These are phyloP conservation scores for Neogale vison DNA, from an alignment of 2,113 vertebrate species.

Conservation along the genomic window DNA sequence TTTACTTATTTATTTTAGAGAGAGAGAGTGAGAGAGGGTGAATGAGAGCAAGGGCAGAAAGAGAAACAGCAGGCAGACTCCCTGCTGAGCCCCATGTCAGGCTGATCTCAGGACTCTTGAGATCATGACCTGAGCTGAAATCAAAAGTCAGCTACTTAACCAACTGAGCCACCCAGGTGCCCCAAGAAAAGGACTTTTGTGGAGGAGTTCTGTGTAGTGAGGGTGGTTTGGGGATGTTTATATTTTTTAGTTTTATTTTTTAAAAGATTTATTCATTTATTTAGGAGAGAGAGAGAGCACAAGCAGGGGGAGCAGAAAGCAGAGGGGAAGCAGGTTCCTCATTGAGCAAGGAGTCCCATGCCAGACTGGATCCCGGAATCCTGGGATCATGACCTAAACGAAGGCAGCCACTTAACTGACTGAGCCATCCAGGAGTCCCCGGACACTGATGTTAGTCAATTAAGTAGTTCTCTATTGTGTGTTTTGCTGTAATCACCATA, in stretches of 20 bases:
- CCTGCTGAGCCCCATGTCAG: not conserved
- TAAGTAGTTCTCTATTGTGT: conserved; percentile 1
- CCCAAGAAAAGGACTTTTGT: not conserved
- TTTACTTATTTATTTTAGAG: not conserved
- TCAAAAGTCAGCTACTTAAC: not conserved
- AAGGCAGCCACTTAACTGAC: too few species aligned
- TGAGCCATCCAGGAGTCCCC: too few species aligned
- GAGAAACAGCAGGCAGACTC: not conserved
- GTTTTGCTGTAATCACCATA: not conserved
- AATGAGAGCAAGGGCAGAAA: not conserved
- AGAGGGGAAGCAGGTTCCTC: too few species aligned
- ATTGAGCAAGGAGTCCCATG: too few species aligned
- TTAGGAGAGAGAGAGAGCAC: too few species aligned
- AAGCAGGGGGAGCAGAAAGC: too few species aligned
- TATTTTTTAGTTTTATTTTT: too few species aligned
- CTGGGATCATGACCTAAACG: too few species aligned
- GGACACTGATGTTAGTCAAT: not conserved
- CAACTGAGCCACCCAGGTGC: not conserved
- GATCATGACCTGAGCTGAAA: not conserved
- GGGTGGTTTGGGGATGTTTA: not conserved
- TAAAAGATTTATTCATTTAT: too few species aligned
- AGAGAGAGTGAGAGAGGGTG: not conserved
- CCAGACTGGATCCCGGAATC: too few species aligned
- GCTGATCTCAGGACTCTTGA: not conserved
- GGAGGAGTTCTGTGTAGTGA: not conserved